Base-by-base conservation (phyloP, 2,797 vertebrate species). In the Phalanger gymnotis region DNA sequence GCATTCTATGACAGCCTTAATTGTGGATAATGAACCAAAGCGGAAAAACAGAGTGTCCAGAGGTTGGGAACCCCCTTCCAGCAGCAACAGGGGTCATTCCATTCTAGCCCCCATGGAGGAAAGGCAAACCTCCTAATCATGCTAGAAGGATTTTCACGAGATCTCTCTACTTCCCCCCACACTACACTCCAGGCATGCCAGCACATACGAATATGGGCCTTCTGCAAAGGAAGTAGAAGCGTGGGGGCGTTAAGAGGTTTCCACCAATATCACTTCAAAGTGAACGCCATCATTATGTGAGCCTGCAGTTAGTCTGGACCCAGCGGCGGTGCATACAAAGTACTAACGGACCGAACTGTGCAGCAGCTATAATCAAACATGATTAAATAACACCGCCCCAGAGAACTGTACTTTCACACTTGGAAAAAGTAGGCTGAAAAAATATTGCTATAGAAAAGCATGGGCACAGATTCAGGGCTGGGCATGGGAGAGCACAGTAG, bases 351-450 rank as follows among this genome's bases (percentile, higher is more conserved):
- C 47, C 90, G 96, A 97, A 96, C 95, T 96, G 89, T 96, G 95
- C 53, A 97, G 93, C 97, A 93, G 92, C 96, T 98, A 93, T 95
- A 97, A 97, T 98, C 96, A 98, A 98, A 98, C 96, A 93, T 96
- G 97, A 98, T 98, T 98, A 98, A 96, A 81, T 98, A 97, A 95
- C 90, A 93, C 56, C 90, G 96, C 96, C 96, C 66, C 96, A 96
- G 92, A 97, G 90, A 31, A 89, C 96, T 96, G 96, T 93, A 98
- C 30, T 2, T 47, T 94, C 53, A 95, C 93, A 96, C 87, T 93
- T 96, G 94, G 96, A 93, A 96, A 97, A 96, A 40, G 95, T 54
- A 25, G 94, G 95, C 95, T 97, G 95, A 98, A 98, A 97, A 96
- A 81, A 22, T 47, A 47, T 25, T 81, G 40, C n/a, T 47, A 10